Evolutionary conservation across 2,797 vertebrate species (phyloP).

Genomic region (Zalophus californianus): DNA sequence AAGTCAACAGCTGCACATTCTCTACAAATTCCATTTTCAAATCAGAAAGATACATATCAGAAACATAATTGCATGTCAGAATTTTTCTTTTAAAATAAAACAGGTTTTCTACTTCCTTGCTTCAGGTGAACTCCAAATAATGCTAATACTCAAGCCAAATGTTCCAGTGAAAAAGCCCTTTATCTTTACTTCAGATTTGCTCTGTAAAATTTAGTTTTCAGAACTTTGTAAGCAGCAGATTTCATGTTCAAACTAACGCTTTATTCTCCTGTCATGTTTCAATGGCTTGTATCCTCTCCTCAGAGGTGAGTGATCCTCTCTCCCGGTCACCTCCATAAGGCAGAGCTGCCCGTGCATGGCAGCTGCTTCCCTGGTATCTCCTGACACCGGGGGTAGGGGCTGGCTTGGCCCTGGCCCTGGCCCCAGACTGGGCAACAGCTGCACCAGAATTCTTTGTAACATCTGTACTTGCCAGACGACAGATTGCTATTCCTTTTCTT

Average conservation of each 20-base stretch:
- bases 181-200: not conserved
- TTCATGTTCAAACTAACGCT: not conserved
- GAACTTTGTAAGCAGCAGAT: not conserved
- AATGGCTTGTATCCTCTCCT: not conserved
- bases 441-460: not conserved
- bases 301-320: not conserved
- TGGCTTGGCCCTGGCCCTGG: not conserved
- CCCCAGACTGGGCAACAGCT: not conserved
- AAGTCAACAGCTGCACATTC: conserved; percentile 77
- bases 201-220: not conserved
- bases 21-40: conserved; percentile 61
- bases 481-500: not conserved
- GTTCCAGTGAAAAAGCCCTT: not conserved
- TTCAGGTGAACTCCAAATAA: not conserved
- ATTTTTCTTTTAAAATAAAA: conserved; percentile 44
- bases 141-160: not conserved
- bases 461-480: not conserved
- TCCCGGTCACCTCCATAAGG: not conserved
- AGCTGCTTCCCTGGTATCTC: not conserved
- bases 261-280: not conserved
- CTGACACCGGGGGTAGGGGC: not conserved
- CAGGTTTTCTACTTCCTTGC: conserved; percentile 1
- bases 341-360: not conserved
- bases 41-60: conserved; percentile 40
- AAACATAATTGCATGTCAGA: conserved; percentile 27